Percentiles rank a stretch among this genome's conserved stretches.
These are phyloP conservation scores for Apostichopus parvimensis DNA, from an alignment of 35 echinoderm and acorn worm species.

Conservation along the genomic window DNA sequence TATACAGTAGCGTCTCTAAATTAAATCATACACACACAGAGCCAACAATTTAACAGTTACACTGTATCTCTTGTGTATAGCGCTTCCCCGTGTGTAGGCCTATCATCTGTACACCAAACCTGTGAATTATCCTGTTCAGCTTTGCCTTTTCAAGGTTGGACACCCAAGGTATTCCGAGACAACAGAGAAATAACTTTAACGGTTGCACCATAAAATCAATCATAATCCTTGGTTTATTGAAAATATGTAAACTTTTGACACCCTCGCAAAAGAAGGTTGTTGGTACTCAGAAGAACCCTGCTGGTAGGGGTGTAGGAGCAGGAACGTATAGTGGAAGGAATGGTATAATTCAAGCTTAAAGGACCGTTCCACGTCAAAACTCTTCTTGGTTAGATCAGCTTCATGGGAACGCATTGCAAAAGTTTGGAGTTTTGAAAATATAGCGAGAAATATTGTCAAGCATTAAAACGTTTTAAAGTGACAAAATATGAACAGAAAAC, in stretches of 20 bases:
- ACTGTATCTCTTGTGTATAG: too few relatives aligned
- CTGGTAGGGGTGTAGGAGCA: not conserved
- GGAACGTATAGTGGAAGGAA: not conserved
- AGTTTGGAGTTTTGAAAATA: too few relatives aligned
- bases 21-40: too few relatives aligned
- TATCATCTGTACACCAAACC: not conserved
- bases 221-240: constrained; percentile 8
- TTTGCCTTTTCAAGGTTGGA: not conserved
- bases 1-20: too few relatives aligned
- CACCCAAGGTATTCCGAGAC: not conserved
- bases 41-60: too few relatives aligned
- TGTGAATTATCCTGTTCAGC: not conserved
- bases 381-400: too few relatives aligned
- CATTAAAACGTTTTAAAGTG: too few relatives aligned
- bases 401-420: too few relatives aligned
- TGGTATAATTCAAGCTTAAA: not conserved
- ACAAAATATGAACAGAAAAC: too few relatives aligned
- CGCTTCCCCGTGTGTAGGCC: too few relatives aligned
- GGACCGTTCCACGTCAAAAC: not conserved
- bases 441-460: too few relatives aligned
- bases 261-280: not conserved
- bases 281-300: not conserved
- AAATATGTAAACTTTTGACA: constrained; percentile 23
- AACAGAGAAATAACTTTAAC: not conserved
- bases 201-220: not conserved